phyloP scores from a whole-genome alignment of 2,888 invertebrate species.

The Polydrusus cervinus region DNA sequence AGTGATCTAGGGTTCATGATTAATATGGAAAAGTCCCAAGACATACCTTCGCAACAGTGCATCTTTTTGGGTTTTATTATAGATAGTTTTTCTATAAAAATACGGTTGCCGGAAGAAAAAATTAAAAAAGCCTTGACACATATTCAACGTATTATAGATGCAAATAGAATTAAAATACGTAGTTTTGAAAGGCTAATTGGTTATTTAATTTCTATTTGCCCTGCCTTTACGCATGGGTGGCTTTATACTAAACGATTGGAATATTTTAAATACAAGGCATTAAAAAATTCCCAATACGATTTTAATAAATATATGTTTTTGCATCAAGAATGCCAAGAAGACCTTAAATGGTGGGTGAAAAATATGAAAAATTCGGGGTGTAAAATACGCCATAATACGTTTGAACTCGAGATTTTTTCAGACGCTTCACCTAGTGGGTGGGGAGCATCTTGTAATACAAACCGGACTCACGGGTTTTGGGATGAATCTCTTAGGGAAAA shows the following conservation, averaged over 20 bases:
- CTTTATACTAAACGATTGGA: conserved; percentile 14
- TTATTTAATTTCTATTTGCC: conserved; percentile 5
- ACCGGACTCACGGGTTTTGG: conserved; percentile 29
- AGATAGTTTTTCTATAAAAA: not conserved
- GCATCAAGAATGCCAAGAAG: not conserved
- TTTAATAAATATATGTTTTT: conserved; percentile 11
- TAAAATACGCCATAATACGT: not conserved
- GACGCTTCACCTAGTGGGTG: conserved; percentile 33
- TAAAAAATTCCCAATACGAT: not conserved
- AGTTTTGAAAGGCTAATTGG: not conserved
- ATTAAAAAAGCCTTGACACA: not conserved
- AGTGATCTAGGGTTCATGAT: not conserved
- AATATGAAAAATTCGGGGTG: conserved; percentile 4
- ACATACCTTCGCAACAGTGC: not conserved
- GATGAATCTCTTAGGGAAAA: not conserved
- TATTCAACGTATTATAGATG: not conserved
- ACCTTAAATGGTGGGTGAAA: conserved; percentile 26
- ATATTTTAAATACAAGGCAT: not conserved
- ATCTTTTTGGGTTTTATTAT: conserved; percentile 13
- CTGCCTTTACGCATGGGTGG: not conserved
- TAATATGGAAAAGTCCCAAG: not conserved
- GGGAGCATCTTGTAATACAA: conserved; percentile 9
- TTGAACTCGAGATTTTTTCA: conserved; percentile 3
- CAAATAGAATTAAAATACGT: not conserved
- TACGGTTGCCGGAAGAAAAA: not conserved